Evolutionary conservation across 2,888 invertebrate species (phyloP), one percentile per base, ranked within the genome.

Genomic region (Leptopilina syphax): DNA sequence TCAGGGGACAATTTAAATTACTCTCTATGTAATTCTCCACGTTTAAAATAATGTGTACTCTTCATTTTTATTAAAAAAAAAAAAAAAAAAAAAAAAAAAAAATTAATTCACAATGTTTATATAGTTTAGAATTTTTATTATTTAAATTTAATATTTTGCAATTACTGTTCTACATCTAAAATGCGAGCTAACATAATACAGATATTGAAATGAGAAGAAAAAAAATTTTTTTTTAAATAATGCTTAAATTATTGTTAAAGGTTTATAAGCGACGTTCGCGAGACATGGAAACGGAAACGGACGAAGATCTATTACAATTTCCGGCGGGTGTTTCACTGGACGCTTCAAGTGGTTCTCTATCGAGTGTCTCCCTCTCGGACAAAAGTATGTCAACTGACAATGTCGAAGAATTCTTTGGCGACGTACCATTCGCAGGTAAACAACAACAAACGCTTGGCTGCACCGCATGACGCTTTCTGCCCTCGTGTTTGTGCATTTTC

Each of bases 391-490:
- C 96, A 85, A 95, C 96, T 7, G 97, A 97, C 92, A 96, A 96
- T 93, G 96, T 97, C 81, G 97, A 97, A 92, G 97, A 97, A 92
- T 97, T 95, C 92, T 95, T 96, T 84, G 95, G 96, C 82, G 97
- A 97, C 91, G 95, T 96, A 83, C 97, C 97, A 83, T 97, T 97
- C 93, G 97, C 97, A 92, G 97, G 97, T 97, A 92, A 94, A 91
- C 91, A 90, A 88, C 92, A 91, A 90, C 91, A 90, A 88, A 91
- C 91, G 91, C 92, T 92, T 92, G 91, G 91, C 91, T 92, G 92
- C 91, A 92, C 92, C 90, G 92, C 92, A 92, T 92, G 92, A 92
- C 90, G 92, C 92, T 92, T 92, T 89, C 85, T 88, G 88, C 89
- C 90, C 90, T 90, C 89, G 89, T 91, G 89, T 91, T 89, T 89